These are phyloP conservation scores for Pan troglodytes DNA, from an alignment of 2,113 vertebrate genomes.

Conservation along the genomic window NHGRI_mPanTro3-v2.1_pri NC_072421.2:145831501-145832000, in stretches of 20 bases:
- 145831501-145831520: neutral
- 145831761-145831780: neutral
- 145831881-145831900: neutral
- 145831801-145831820: neutral
- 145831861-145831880: neutral
- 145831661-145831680: neutral
- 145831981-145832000: constrained; percentile 50
- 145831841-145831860: neutral
- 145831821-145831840: neutral
- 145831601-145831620: neutral
- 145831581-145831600: neutral
- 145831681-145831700: neutral
- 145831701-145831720: neutral
- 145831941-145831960: neutral
- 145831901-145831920: neutral
- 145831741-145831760: neutral
- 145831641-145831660: neutral
- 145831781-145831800: neutral
- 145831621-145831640: neutral
- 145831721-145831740: neutral
- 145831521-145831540: neutral
- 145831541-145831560: constrained; percentile 23
- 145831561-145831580: neutral
- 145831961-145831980: neutral
- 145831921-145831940: neutral